These are phyloP conservation scores for Bacillus rossius DNA, from an alignment of 1,140 invertebrate genomes.

Conservation along the genomic window DNA sequence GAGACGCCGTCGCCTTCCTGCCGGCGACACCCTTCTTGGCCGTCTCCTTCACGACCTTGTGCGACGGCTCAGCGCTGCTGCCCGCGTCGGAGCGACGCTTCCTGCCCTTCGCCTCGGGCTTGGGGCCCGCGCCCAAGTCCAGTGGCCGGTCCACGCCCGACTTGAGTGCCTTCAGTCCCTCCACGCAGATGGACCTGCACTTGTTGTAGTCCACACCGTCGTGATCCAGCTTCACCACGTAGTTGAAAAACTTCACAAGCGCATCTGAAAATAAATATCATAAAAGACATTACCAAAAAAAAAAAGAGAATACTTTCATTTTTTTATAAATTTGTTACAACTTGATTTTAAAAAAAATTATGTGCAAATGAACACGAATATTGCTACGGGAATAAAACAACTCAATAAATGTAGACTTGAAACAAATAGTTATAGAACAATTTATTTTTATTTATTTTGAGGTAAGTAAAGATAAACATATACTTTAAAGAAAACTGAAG, in stretches of 20 bases:
- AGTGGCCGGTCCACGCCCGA: slow-evolving; percentile 33
- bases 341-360: not conserved
- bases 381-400: not conserved
- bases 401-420: no score
- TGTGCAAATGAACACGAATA: not conserved
- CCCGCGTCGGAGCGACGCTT: not conserved
- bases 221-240: slow-evolving; percentile 61
- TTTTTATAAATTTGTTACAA: not conserved
- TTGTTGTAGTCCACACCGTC: slow-evolving; percentile 69
- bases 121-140: slow-evolving; percentile 25
- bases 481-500: no score
- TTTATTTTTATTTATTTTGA: no score
- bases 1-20: no score
- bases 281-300: not conserved
- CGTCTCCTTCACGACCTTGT: not conserved
- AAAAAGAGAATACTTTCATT: no score
- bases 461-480: no score
- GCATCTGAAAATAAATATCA: slow-evolving; percentile 44
- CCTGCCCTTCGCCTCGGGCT: not conserved
- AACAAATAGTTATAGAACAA: no score
- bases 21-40: no score
- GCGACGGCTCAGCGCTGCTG: not conserved
- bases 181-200: slow-evolving; percentile 56
- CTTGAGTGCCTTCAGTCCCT: slow-evolving; percentile 46
- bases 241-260: slow-evolving; percentile 61